Percentiles rank a stretch among this genome's conserved stretches.
Conservation (phyloP, 2,888 invertebrate genomes). For the Philereme transversata region DNA sequence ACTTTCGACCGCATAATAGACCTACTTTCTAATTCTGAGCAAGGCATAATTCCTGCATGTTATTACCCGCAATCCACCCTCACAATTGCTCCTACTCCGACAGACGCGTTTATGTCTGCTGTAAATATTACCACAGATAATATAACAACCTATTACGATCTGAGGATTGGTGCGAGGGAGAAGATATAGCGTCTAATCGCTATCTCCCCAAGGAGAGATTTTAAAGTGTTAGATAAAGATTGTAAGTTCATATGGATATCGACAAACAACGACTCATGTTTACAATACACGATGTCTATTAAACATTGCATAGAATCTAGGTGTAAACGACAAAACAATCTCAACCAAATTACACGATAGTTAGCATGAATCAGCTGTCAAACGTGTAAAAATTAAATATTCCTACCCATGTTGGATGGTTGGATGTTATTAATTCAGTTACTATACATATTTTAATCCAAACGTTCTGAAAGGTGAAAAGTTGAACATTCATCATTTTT, state of each 20-base stretch:
- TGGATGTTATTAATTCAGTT: no score
- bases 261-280: no score
- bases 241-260: no score
- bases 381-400: no score
- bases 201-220: no score
- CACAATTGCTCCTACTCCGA: conserved; percentile 40
- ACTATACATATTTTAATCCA: background rate
- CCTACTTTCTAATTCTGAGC: conserved; percentile 5
- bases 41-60: conserved; percentile 3
- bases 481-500: background rate
- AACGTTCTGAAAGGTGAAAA: background rate
- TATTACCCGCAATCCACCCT: conserved; percentile 30
- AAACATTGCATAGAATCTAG: no score
- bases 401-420: no score
- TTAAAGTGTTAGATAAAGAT: no score
- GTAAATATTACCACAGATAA: conserved; percentile 36
- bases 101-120: conserved; percentile 45
- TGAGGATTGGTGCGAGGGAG: background rate
- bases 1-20: background rate
- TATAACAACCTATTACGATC: background rate
- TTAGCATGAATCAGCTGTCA: no score
- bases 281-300: no score
- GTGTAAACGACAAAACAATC: no score
- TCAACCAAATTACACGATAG: no score
- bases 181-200: background rate